Base-by-base conservation (phyloP, 1,140 invertebrate species). In the Drosophila kanapiae region DNA sequence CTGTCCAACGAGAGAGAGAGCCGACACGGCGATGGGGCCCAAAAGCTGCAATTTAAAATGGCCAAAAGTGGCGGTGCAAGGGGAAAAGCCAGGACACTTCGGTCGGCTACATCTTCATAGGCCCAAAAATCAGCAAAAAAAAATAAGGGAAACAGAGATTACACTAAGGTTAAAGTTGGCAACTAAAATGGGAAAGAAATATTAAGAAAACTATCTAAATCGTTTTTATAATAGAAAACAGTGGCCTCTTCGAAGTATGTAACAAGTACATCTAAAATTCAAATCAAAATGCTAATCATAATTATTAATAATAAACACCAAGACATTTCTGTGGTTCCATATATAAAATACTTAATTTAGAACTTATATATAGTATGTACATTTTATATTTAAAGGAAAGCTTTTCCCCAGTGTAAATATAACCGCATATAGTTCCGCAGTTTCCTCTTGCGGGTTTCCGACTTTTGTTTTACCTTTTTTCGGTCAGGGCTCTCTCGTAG, bases 11-110 rank as follows among this genome's bases (percentile, higher is more conserved):
- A n/a, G 10, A 4, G 42, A 68, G 23, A 61, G 38, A 47, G 2
- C 43, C 11, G 23, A 23, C 6, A 13, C 16, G 27, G 14, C 45
- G 3, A 14, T 13, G 27, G 23, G 31, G 0, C 16, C 64, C 64
- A 51, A 47, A n/a, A 61, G 72, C 75, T 77, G 74, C 75, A 78
- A 78, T 78, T 78, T 77, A 78, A 69, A 76, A 67, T 72, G 69
- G 29, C 67, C 67, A 72, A 60, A 38, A 38, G 61, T 35, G 45
- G 45, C 69, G 40, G 16, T 72, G 69, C 67, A 60, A 37, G 27
- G 67, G 68, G 53, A 49, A 58, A 48, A 40, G 45, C 16, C 59
- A 47, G 45, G 43, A 47, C 31, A 37, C 35, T 11, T 4, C 37
- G 43, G 38, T 16, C 4, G 23, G 56, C 27, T 48, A 54, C 69